phyloP scores from a whole-genome alignment of 2,888 invertebrate genomes.

The Amphipoea oculea region DNA sequence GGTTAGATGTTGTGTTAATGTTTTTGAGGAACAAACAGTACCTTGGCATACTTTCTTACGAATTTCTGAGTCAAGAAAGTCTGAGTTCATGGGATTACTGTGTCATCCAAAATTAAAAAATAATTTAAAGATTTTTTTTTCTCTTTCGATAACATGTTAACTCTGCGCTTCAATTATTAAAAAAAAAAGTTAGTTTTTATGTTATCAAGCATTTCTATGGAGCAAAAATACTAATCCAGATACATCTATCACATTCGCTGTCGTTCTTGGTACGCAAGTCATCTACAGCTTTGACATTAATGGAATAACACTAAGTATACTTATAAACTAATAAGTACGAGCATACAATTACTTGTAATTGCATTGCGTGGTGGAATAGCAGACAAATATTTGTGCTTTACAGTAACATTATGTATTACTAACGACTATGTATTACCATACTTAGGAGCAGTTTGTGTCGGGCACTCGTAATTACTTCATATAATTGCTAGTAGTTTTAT shows the following conservation, averaged over 20 bases:
- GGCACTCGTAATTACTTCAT: constrained; percentile 26
- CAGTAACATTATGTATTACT: constrained; percentile 23
- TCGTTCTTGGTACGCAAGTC: neutral
- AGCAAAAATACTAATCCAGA: neutral
- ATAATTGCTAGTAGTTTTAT: constrained; percentile 31
- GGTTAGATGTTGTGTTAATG: neutral
- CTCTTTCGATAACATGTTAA: no score
- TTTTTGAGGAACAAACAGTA: neutral
- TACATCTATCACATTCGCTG: neutral
- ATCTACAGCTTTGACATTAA: neutral
- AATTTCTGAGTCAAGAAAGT: no score
- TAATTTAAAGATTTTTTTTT: neutral
- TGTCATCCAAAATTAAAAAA: neutral
- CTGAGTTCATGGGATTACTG: neutral
- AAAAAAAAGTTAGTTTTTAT: neutral
- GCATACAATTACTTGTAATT: constrained; percentile 22
- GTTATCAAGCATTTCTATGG: neutral
- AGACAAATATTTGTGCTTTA: constrained; percentile 45
- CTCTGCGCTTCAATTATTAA: neutral
- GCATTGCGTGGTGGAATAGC: constrained; percentile 29
- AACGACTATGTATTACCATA: constrained; percentile 37
- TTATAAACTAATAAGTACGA: neutral
- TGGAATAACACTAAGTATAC: neutral
- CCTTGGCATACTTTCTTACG: neutral
- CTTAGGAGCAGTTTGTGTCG: constrained; percentile 28